Evolutionary conservation across 2,113 vertebrate genomes (phyloP).

Genomic region (Halichoeres trimaculatus): DNA sequence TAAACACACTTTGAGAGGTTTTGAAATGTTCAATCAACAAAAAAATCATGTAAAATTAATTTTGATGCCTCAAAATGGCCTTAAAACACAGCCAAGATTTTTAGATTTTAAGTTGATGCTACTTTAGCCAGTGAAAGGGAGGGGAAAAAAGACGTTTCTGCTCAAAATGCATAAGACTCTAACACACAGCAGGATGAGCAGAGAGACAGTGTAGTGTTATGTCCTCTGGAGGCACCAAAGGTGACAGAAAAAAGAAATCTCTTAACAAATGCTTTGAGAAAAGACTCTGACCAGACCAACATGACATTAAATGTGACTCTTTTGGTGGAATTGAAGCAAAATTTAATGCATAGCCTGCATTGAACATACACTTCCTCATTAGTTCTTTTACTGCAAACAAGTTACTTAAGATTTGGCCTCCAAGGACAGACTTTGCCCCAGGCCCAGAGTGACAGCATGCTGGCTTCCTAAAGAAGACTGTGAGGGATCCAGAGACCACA

Average conservation of each 20-base stretch:
- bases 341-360: constrained; percentile 13
- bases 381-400: constrained; percentile 35
- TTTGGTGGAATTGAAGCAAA: constrained; percentile 1
- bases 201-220: too few relatives aligned
- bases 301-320: background rate
- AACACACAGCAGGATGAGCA: background rate
- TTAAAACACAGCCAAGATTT: too few relatives aligned
- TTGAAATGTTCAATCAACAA: background rate
- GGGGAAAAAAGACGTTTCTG: background rate
- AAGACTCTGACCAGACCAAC: background rate
- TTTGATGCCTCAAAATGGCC: background rate
- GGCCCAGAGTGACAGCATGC: constrained; percentile 59
- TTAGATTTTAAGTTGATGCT: too few relatives aligned
- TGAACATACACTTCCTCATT: constrained; percentile 2
- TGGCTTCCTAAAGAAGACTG: constrained; percentile 45
- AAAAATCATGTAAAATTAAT: background rate
- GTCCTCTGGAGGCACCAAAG: background rate
- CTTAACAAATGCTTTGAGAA: background rate
- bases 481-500: constrained; percentile 23
- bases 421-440: constrained; percentile 37
- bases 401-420: constrained; percentile 37
- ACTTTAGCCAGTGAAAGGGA: background rate
- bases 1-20: background rate
- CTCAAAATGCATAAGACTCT: background rate
- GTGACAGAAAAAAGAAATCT: background rate